phyloP scores from a whole-genome alignment of 2,797 vertebrate species.

The Oryzias dopingdopingensis region DNA sequence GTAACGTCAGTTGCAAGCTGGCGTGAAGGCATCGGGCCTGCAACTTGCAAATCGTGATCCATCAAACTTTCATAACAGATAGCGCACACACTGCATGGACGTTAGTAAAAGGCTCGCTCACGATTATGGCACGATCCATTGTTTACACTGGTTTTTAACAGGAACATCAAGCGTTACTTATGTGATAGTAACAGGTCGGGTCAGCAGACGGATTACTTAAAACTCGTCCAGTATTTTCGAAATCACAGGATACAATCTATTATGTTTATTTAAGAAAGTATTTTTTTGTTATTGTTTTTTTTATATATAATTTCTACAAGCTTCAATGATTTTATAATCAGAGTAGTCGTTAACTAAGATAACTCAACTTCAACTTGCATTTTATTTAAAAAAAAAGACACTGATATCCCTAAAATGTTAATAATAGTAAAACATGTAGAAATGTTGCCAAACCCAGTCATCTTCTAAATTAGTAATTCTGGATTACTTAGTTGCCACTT shows the following conservation, averaged over 20 bases:
- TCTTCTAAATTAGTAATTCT: neutral
- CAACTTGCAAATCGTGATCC: conserved; percentile 55
- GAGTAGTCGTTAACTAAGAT: conserved; percentile 12
- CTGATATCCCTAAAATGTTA: no score
- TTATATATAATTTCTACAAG: no score
- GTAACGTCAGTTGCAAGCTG: conserved; percentile 73
- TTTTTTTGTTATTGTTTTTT: neutral
- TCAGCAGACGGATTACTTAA: conserved; percentile 22
- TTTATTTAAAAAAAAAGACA: no score
- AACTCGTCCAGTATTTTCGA: neutral
- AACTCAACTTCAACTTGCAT: conserved; percentile 6
- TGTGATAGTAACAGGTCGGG: conserved; percentile 38
- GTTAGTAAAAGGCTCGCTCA: neutral
- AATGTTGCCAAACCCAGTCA: neutral
- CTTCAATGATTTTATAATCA: neutral
- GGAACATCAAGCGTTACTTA: conserved; percentile 16
- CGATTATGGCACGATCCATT: conserved; percentile 2
- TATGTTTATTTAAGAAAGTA: neutral
- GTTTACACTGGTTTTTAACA: conserved; percentile 23
- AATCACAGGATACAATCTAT: neutral
- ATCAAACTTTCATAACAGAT: conserved; percentile 52
- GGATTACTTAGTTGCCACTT: neutral
- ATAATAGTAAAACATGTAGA: no score
- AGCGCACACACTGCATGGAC: conserved; percentile 11
- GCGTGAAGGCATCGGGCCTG: conserved; percentile 73